Percentiles rank a stretch among this genome's conserved stretches.
phyloP scores from a whole-genome alignment of 2,797 vertebrate species.

The Scarus forsteni region DNA sequence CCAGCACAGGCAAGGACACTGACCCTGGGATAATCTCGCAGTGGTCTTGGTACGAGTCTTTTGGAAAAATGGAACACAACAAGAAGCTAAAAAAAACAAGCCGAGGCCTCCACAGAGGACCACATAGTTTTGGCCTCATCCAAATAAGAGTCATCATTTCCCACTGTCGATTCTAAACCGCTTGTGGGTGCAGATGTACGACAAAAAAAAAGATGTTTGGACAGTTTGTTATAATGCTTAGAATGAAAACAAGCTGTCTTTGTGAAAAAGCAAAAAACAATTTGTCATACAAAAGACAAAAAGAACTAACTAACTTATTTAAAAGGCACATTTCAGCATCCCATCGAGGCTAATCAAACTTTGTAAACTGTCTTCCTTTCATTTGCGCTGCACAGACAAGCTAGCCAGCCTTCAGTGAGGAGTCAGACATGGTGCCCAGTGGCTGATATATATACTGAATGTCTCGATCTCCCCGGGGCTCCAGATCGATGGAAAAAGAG shows the following conservation, averaged over 20 bases:
- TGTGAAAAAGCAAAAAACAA: not conserved
- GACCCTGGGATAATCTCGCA: conserved; percentile 70
- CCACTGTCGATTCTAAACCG: not conserved
- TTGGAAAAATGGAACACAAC: conserved; percentile 35
- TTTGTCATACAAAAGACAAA: not conserved
- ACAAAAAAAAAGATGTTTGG: not conserved
- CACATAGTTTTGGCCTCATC: not conserved
- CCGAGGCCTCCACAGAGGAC: not conserved
- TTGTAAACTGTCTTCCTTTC: not conserved
- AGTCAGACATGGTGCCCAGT: conserved; percentile 7
- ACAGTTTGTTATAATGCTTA: not conserved
- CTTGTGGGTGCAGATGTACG: not conserved
- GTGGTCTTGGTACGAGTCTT: conserved; percentile 48
- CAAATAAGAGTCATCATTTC: conserved; percentile 28
- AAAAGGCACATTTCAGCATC: not conserved
- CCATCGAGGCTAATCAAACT: not conserved
- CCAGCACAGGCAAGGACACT: conserved; percentile 70
- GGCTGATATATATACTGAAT: conserved; percentile 39
- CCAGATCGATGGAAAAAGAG: conserved; percentile 66
- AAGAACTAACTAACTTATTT: not conserved
- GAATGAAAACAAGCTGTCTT: not conserved
- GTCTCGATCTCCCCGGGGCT: conserved; percentile 42
- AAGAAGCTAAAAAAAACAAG: conserved; percentile 48
- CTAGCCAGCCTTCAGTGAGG: conserved; percentile 19
- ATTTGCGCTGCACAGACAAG: conserved; percentile 1